A percentile compares a stretch with the other conserved stretches of the same genome.
Conservation (phyloP, 2,113 vertebrate genomes). For the Melanerpes aurifrons region DNA sequence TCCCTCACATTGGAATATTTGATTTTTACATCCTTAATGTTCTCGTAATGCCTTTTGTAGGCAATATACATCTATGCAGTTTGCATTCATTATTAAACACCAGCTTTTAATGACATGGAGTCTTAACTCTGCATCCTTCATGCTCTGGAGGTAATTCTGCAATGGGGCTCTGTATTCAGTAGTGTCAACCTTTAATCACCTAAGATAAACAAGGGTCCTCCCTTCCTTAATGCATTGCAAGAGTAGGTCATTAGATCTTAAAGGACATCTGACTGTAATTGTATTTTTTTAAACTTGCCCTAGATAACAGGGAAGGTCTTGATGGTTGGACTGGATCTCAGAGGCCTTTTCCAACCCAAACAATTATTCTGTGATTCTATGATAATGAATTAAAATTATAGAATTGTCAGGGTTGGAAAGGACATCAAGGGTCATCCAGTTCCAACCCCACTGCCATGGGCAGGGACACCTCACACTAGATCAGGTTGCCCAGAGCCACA, state of each 20-base stretch:
- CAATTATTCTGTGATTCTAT: too few relatives aligned
- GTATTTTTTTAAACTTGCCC: background rate
- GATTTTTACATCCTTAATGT: conserved; percentile 22
- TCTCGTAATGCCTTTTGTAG: conserved; percentile 49
- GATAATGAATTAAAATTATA: too few relatives aligned
- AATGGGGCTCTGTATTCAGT: background rate
- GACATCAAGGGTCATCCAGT: too few relatives aligned
- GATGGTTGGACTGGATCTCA: too few relatives aligned
- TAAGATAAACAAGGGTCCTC: conserved; percentile 22
- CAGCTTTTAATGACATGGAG: conserved; percentile 21
- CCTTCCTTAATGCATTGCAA: background rate
- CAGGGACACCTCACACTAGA: too few relatives aligned
- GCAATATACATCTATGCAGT: background rate
- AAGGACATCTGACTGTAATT: background rate
- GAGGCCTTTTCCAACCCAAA: too few relatives aligned
- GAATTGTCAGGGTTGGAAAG: too few relatives aligned
- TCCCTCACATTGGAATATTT: background rate
- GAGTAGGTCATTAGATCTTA: background rate
- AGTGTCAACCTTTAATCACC: conserved; percentile 11
- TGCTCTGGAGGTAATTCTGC: background rate
- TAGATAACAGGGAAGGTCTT: background rate
- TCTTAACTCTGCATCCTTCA: conserved; percentile 44
- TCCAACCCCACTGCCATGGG: too few relatives aligned
- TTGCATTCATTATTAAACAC: conserved; percentile 36
- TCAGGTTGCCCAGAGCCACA: too few relatives aligned